Conservation (phyloP, 2,888 invertebrate species). For the Caenorhabditis sp. region DNA sequence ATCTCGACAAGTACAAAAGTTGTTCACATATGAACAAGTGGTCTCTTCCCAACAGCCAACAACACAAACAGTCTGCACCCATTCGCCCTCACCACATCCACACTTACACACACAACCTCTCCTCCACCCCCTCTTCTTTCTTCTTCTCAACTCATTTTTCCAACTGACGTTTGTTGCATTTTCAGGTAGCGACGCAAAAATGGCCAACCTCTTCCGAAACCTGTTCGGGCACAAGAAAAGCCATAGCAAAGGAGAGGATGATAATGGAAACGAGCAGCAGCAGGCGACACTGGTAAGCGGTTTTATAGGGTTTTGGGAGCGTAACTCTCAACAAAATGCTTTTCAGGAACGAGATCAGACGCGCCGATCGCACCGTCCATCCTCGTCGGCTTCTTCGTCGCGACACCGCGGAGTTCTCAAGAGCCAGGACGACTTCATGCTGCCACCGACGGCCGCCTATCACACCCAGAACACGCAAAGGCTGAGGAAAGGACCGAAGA, state of each 20-base stretch:
- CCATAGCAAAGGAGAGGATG: conserved; percentile 35
- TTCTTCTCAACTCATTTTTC: neutral
- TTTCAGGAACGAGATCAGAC: conserved; percentile 53
- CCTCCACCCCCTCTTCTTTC: neutral
- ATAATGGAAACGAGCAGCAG: conserved; percentile 15
- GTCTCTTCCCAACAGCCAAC: too few relatives aligned
- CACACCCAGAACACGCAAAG: conserved; percentile 50
- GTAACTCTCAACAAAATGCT: too few relatives aligned
- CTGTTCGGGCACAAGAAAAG: conserved; percentile 54
- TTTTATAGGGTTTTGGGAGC: too few relatives aligned
- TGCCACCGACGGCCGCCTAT: conserved; percentile 60
- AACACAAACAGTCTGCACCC: too few relatives aligned
- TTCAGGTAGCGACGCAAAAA: too few relatives aligned
- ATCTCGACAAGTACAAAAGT: too few relatives aligned
- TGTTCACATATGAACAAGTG: too few relatives aligned
- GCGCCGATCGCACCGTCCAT: conserved; percentile 34
- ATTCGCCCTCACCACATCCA: too few relatives aligned
- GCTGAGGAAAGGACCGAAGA: conserved; percentile 56
- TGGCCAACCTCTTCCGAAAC: conserved; percentile 56
- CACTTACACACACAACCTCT: too few relatives aligned
- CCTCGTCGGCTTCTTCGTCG: conserved; percentile 6
- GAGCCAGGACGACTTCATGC: conserved; percentile 55
- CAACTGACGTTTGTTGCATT: too few relatives aligned
- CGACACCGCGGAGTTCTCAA: too few relatives aligned
- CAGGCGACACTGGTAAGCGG: neutral